phyloP scores from a whole-genome alignment of 1,140 invertebrate genomes.

The Andricus grossulariae region DNA sequence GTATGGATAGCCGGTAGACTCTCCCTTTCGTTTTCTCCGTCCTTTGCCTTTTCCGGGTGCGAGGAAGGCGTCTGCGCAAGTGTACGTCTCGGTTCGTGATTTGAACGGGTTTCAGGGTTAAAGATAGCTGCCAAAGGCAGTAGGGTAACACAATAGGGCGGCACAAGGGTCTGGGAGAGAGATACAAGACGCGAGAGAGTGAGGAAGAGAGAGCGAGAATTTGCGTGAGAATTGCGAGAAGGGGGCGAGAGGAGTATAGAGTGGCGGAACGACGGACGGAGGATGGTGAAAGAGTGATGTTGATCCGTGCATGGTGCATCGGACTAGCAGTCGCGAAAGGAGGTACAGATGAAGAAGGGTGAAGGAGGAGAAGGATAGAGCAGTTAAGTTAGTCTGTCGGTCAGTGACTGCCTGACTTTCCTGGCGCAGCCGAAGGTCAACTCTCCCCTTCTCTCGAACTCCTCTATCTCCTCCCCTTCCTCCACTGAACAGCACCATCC shows the following conservation, averaged over 20 bases:
- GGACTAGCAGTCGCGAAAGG: slow-evolving; percentile 67
- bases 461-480: slow-evolving; percentile 50
- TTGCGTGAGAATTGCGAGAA: slow-evolving; percentile 34
- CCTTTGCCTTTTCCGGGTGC: slow-evolving; percentile 41
- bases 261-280: slow-evolving; percentile 29
- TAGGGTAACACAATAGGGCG: slow-evolving; percentile 65
- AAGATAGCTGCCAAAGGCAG: slow-evolving; percentile 63
- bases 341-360: slow-evolving; percentile 56
- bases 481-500: slow-evolving; percentile 50
- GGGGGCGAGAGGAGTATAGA: slow-evolving; percentile 38
- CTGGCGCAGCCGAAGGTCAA: slow-evolving; percentile 75
- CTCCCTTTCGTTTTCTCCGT: not conserved
- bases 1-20: not conserved
- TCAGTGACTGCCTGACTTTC: slow-evolving; percentile 77
- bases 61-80: not conserved
- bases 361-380: slow-evolving; percentile 72
- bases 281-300: slow-evolving; percentile 38
- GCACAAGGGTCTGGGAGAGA: slow-evolving; percentile 44
- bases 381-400: slow-evolving; percentile 77
- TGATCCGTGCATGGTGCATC: slow-evolving; percentile 62
- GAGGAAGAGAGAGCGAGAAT: slow-evolving; percentile 30
- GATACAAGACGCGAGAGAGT: slow-evolving; percentile 44
- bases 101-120: slow-evolving; percentile 64
- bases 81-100: not conserved
- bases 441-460: slow-evolving; percentile 69